Evolutionary conservation across 35 echinoderm and acorn worm species (phyloP), one percentile per base, ranked within the genome.

Genomic region (Nesometra sesokonis): DNA sequence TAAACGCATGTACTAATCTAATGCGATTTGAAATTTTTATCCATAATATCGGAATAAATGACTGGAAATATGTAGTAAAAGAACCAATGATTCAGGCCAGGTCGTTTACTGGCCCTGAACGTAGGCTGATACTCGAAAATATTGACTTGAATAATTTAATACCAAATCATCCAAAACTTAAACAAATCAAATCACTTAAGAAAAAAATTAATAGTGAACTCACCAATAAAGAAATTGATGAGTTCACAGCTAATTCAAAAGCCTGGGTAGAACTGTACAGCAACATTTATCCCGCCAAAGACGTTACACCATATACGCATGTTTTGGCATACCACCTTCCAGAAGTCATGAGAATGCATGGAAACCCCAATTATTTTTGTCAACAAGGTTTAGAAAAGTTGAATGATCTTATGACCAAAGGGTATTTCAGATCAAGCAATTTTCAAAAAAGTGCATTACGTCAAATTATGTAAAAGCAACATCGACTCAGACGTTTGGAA

Each of bases 261-360:
- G 47, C 35, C 7, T 84, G 33, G 82, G 82, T 37, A 30, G 39
- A 35, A 27, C 29, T 84, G 35, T 43, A 84, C 47, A 32, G 77
- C 9, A 40, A 78, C 0, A 34, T 90, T 27, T 85, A 77, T 31
- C 33, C 29, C 11, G 76, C 47, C 23, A 90, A 90, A 0, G 91
- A 93, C 67, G 81, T 93, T 21, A 93, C 91, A 52, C 91, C 91
- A 32, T 93, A 88, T 81, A 93, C 88, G 86, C 91, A 93, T 84
- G 77, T 93, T 34, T 17, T 93, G 35, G 86, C 86, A 0, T 88
- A 46, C 80, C 91, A 93, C 37, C 31, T 93, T 19, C 91, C 91
- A 32, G 82, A 93, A 52, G 32, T 37, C 27, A 93, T 88, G 86
- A 77, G 82, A 85, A 33, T 88, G 0, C 77, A 93, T 80, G 86